These are phyloP conservation scores for Tonatia bakeri DNA, from an alignment of 2,113 vertebrate genomes.

Conservation along the genomic window DNA sequence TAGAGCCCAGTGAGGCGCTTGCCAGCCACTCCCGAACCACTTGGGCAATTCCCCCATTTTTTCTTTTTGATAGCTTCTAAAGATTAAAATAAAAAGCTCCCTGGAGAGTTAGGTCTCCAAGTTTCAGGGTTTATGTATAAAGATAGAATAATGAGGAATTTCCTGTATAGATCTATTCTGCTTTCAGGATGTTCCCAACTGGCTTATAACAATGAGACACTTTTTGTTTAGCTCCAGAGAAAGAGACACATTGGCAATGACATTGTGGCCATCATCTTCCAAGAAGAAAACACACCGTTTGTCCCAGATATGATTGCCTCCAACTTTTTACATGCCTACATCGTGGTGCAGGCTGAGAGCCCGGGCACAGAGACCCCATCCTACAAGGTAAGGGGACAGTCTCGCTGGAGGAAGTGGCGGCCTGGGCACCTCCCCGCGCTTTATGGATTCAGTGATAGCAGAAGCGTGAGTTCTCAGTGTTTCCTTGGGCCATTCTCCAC, in stretches of 20 bases:
- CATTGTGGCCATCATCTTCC: slow-evolving; percentile 94
- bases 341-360: slow-evolving; percentile 91
- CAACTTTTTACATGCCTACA: slow-evolving; percentile 95
- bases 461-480: rapidly evolving
- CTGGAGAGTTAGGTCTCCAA: neutral
- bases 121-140: neutral
- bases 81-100: neutral
- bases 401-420: rapidly evolving
- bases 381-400: slow-evolving; percentile 87
- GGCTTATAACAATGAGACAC: neutral
- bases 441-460: neutral
- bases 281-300: slow-evolving; percentile 95
- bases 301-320: slow-evolving; percentile 98
- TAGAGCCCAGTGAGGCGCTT: neutral
- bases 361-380: slow-evolving; percentile 70
- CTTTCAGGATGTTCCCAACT: neutral
- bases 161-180: neutral
- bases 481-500: neutral
- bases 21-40: neutral
- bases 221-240: slow-evolving; percentile 87
- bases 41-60: too few species aligned
- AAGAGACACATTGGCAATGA: slow-evolving; percentile 98
- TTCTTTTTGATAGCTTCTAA: neutral
- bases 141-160: neutral
- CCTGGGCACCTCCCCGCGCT: rapidly evolving